These are phyloP conservation scores for Bombus fervidus DNA, from an alignment of 1,140 invertebrate genomes.

Conservation along the genomic window DNA sequence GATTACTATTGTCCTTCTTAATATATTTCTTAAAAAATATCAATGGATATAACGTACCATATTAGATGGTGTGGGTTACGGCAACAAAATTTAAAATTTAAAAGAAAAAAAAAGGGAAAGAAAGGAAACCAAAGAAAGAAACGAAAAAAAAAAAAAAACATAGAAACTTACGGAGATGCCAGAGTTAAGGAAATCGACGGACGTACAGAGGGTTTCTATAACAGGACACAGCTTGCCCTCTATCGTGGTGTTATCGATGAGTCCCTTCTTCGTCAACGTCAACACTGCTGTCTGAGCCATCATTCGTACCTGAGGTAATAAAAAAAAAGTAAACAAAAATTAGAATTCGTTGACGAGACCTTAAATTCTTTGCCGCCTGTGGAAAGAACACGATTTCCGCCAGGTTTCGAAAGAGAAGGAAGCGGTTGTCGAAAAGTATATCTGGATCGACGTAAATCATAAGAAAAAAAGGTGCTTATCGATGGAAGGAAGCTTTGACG, in stretches of 20 bases:
- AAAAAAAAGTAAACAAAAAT: constrained; percentile 5
- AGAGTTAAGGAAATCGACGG: constrained; percentile 82
- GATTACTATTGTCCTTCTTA: neutral
- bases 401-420: no score
- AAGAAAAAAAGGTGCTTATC: no score
- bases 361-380: neutral
- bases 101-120: neutral
- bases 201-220: constrained; percentile 66
- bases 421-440: neutral
- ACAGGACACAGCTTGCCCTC: constrained; percentile 85
- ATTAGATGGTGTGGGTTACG: neutral
- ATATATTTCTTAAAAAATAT: neutral
- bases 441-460: neutral
- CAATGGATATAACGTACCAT: neutral
- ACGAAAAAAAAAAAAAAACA: constrained; percentile 15
- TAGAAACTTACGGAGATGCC: constrained; percentile 80
- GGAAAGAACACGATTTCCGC: neutral
- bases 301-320: constrained; percentile 84
- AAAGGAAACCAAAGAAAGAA: neutral
- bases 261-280: constrained; percentile 84
- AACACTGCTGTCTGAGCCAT: constrained; percentile 85
- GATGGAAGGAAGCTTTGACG: no score
- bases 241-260: constrained; percentile 84
- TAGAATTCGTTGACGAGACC: neutral
- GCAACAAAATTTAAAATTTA: no score